Evolutionary conservation across 92 coral and sea anemone species (phyloP), one percentile per base, ranked within the genome.

Genomic region (Chrysogorgia sp.): DNA sequence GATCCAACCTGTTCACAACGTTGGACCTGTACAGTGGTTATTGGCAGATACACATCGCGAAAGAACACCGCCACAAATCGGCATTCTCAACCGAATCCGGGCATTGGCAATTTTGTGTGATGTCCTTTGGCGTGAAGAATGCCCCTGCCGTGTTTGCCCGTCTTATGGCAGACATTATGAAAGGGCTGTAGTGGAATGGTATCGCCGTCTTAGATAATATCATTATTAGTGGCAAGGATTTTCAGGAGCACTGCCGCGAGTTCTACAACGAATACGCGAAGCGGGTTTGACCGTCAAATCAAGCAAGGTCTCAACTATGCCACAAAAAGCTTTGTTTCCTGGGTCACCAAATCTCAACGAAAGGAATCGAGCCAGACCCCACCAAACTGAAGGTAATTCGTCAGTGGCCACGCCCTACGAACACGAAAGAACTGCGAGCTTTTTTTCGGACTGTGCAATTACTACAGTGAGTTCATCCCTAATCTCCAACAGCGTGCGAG

Each of bases 391-490:
- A 57, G 65, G 43, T 17, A 1, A 57, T 80, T 56, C 57, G 70
- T 37, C 58, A 69, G 13, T 81, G 89, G 82, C 74, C 74, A 13
- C 40, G 78, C 9, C 89, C 85, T 6, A 58, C 31, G 22, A 71
- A 71, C 26, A 63, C 68, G 26, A 80, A 79, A 60, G 71, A 85
- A 58, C 70, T 82, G 49, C 83, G 50, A 64, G 62, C 32, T 40
- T 86, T 86, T 47, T 50, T n/a, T n/a, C n/a, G 83, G 86, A 41
- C 76, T 86, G 31, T 82, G 83, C 62, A 81, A 68, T 74, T 82
- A 52, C 26, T 52, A 70, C 52, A 68, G 58, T n/a, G 87, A 82
- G 34, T 87, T 60, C 72, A 69, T 86, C 40, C 84, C 87, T 9
- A 63, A 62, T 60, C 81, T 86, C 34, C 86, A 76, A 50, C 75